A percentile compares a stretch with the other conserved stretches of the same genome.
These are phyloP conservation scores for Papilio aristodemus DNA, from an alignment of 1,140 invertebrate species.

Conservation along the genomic window DNA sequence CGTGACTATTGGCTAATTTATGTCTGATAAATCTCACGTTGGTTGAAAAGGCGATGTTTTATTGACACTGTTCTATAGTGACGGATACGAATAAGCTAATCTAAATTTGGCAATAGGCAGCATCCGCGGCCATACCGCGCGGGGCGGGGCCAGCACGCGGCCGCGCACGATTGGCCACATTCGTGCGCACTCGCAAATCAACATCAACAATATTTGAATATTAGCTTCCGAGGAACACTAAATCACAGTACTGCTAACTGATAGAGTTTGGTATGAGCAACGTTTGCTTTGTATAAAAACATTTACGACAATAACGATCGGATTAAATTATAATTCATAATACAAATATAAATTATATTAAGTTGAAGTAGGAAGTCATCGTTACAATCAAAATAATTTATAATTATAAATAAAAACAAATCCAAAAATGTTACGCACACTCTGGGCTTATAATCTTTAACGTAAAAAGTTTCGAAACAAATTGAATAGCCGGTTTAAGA, in stretches of 20 bases:
- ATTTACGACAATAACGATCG: no score
- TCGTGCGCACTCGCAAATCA: constrained; percentile 52
- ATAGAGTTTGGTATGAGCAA: no score
- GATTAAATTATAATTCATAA: no score
- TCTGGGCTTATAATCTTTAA: not conserved
- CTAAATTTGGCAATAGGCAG: constrained; percentile 74
- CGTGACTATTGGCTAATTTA: not conserved
- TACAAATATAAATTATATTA: no score
- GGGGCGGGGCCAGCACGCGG: constrained; percentile 58
- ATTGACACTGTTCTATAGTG: constrained; percentile 28
- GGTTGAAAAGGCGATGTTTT: not conserved
- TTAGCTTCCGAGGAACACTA: constrained; percentile 10
- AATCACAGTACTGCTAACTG: not conserved
- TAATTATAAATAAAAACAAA: no score
- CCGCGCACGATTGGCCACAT: constrained; percentile 63
- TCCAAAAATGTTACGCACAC: no score
- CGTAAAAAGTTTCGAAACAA: not conserved
- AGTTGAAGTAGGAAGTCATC: no score
- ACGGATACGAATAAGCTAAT: constrained; percentile 50
- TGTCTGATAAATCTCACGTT: not conserved
- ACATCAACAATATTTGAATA: constrained; percentile 40
- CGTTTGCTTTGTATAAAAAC: no score
- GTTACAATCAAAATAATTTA: no score
- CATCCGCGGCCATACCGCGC: constrained; percentile 68
- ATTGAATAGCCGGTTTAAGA: not conserved